Evolutionary conservation across 2,888 invertebrate species (phyloP).

Genomic region (Schrankia costaestrigalis): DNA sequence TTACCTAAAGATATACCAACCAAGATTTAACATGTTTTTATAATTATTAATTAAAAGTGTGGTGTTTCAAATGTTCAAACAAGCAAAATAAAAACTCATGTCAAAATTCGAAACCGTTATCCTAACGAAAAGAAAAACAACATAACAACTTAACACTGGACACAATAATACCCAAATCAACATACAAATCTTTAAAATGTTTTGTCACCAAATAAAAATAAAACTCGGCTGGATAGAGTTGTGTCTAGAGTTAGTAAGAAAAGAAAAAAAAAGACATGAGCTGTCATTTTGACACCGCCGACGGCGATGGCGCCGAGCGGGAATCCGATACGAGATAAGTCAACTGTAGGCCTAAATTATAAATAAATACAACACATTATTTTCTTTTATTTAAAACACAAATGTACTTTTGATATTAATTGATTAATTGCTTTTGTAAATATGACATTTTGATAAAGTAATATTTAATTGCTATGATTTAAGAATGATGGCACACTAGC

Average conservation of each 20-base stretch:
- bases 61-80: background rate
- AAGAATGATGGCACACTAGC: no score
- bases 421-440: slow-evolving; percentile 18
- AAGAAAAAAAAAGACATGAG: slow-evolving; percentile 45
- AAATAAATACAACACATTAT: slow-evolving; percentile 39
- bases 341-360: slow-evolving; percentile 59
- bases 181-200: slow-evolving; percentile 41
- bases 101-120: slow-evolving; percentile 15
- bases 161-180: slow-evolving; percentile 45
- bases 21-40: no score
- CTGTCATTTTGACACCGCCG: slow-evolving; percentile 69
- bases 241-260: slow-evolving; percentile 47
- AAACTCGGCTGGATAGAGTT: slow-evolving; percentile 50
- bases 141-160: slow-evolving; percentile 32
- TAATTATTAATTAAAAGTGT: no score
- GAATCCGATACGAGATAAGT: slow-evolving; percentile 53
- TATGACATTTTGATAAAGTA: no score
- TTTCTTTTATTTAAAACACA: slow-evolving; percentile 17
- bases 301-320: slow-evolving; percentile 71
- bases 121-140: slow-evolving; percentile 26
- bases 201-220: slow-evolving; percentile 61
- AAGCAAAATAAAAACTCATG: slow-evolving; percentile 13
- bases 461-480: no score
- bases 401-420: slow-evolving; percentile 25
- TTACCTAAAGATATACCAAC: no score